Evolutionary conservation across 2,113 vertebrate species (phyloP), one percentile per base, ranked within the genome.

Genomic region (Psilopsiagon aurifrons): DNA sequence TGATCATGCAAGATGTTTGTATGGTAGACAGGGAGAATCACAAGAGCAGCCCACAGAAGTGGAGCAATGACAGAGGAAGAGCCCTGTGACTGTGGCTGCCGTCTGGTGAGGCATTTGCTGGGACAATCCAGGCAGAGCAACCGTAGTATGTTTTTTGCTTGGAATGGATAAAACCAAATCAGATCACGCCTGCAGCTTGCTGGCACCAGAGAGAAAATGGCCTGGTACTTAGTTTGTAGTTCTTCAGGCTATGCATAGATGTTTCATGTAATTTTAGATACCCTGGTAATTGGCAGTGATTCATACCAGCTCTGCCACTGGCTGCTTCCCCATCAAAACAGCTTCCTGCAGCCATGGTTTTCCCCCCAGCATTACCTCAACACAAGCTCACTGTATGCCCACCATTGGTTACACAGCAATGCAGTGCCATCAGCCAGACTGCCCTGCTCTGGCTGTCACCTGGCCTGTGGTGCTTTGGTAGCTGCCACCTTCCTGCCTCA

Each of bases 351-450:
- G 55, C 81, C 1, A 0, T 1, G 8, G 28, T 27, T 31, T 7
- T 64, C 37, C 27, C 52, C 13, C 63, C 10, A 7, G 11, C 39
- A 12, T 28, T 17, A 1, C 81, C 14, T 3, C 83, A 88, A 66
- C 75, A 13, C 75, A 17, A 4, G 4, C 44, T 47, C 17, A 6
- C 16, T 7, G 1, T 3, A 0, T 60, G n/a, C 80, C 66, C 14
- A 15, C 47, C 3, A 0, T 2, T 3, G 3, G 47, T 6, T 17
- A 13, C 2, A 0, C 39, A 7, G 37, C 2, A 8, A 4, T 6
- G 44, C 11, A 2, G 27, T 10, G 70, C 20, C 1, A 3, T 22
- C 31, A 12, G 31, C 51, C 3, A 9, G 12, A 12, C 60, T 28
- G 51, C 52, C 11, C 35, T 15, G 35, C 3, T 0, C 23, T 18